Percentiles rank a stretch among this genome's conserved stretches.
phyloP scores from a whole-genome alignment of 2,797 vertebrate species.

The Phataginus tetradactyla region DNA sequence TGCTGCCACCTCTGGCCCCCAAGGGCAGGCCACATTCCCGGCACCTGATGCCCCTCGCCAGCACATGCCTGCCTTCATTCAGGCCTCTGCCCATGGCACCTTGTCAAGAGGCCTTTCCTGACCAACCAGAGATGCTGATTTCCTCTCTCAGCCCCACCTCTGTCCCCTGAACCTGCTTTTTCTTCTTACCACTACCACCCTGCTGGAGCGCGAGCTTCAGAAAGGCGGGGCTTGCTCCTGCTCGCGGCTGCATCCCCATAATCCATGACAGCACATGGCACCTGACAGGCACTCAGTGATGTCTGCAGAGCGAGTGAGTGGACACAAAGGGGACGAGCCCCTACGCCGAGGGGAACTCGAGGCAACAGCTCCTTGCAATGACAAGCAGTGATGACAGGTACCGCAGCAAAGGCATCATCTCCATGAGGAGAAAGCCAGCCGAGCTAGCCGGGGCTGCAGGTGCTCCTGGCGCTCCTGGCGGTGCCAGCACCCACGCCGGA shows the following conservation, averaged over 20 bases:
- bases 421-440: neutral
- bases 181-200: neutral
- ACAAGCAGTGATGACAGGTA: neutral
- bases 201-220: neutral
- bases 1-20: neutral
- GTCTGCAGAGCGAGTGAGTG: neutral
- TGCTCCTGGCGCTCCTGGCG: too few relatives aligned
- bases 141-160: neutral
- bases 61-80: neutral
- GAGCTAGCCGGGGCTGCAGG: too few relatives aligned
- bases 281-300: fast-evolving
- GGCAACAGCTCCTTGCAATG: neutral
- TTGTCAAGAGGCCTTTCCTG: neutral
- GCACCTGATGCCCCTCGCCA: too few relatives aligned
- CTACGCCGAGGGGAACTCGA: neutral
- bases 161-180: neutral
- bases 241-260: neutral
- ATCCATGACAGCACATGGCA: neutral
- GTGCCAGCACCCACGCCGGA: neutral
- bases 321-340: neutral
- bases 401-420: neutral
- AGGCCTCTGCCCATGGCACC: neutral
- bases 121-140: neutral
- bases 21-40: neutral
- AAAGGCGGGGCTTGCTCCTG: neutral